Evolutionary conservation across 2,888 invertebrate genomes (phyloP).

Genomic region (Thymelicus sylvestris): DNA sequence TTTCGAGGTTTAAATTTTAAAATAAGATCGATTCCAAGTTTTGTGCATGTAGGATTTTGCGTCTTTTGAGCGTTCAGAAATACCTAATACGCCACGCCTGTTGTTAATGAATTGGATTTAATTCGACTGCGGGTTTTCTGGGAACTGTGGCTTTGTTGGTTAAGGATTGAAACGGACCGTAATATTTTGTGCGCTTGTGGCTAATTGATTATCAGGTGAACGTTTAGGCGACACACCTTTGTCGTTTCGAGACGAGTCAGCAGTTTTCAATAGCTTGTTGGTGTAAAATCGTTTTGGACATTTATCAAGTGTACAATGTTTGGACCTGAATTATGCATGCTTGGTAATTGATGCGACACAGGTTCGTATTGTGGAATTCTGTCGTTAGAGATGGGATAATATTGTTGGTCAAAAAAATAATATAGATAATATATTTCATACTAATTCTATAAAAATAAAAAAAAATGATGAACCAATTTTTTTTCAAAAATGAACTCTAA

Average conservation of each 20-base stretch:
- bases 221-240: conserved; percentile 39
- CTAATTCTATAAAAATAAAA: too few species aligned
- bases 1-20: not conserved
- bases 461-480: too few species aligned
- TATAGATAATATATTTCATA: too few species aligned
- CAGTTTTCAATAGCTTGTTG: conserved; percentile 15
- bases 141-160: conserved; percentile 48
- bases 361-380: not conserved
- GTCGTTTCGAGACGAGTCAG: conserved; percentile 14
- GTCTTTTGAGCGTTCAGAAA: conserved; percentile 49
- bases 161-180: conserved; percentile 16
- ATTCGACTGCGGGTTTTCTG: conserved; percentile 57
- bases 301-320: conserved; percentile 11
- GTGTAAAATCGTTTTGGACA: conserved; percentile 7
- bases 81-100: conserved; percentile 67
- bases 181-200: conserved; percentile 55
- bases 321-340: conserved; percentile 23
- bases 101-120: conserved; percentile 67
- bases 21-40: conserved; percentile 42
- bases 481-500: too few species aligned
- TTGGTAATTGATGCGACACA: conserved; percentile 15
- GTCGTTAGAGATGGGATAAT: too few species aligned
- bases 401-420: too few species aligned
- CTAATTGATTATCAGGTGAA: conserved; percentile 73
- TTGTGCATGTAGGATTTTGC: conserved; percentile 38